Evolutionary conservation across 2,113 vertebrate species (phyloP), one percentile per base, ranked within the genome.

Genomic region (Taurulus bubalis): DNA sequence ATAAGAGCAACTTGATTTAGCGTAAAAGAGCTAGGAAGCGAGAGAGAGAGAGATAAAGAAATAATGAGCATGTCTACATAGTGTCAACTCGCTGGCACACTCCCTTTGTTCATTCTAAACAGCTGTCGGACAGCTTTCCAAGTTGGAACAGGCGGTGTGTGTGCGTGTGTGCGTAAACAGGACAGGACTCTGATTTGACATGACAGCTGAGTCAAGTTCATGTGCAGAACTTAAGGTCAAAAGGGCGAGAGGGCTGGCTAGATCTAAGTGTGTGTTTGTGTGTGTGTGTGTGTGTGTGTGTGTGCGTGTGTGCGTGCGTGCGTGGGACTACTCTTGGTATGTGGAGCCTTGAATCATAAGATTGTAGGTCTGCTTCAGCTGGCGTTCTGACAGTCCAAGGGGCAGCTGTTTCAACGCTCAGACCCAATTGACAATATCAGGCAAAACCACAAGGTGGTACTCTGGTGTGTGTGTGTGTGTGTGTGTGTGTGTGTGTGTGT

Each of bases 191-290:
- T 93, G 92, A 94, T 92, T 84, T 89, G 85, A 87, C 84, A 45
- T 74, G 80, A 90, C 93, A 94, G 93, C 93, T 94, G 93, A 93
- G 90, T 92, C 92, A 93, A 94, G 92, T 92, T 93, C 91, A 93
- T 91, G 91, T 83, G 78, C 83, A 88, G 88, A 90, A 77, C 87
- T 90, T 90, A 93, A 93, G 92, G 92, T 94, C 92, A 90, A 88
- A 88, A 94, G 92, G 92, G 89, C 75, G 71, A 90, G 60, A 69
- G 77, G 65, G 71, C 65, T 85, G 74, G 55, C 53, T 70, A 58
- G 74, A 78, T 87, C 70, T 79, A 77, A 80, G 73, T 77, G 70
- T 79, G 56, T 78, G 72, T 63, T 71, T 68, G 62, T 55, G 72
- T 62, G 74, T 71, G 70, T 71, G 75, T 75, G 62, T 62, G 49